phyloP scores from a whole-genome alignment of 2,888 invertebrate species.

The Platycheirus albimanus region DNA sequence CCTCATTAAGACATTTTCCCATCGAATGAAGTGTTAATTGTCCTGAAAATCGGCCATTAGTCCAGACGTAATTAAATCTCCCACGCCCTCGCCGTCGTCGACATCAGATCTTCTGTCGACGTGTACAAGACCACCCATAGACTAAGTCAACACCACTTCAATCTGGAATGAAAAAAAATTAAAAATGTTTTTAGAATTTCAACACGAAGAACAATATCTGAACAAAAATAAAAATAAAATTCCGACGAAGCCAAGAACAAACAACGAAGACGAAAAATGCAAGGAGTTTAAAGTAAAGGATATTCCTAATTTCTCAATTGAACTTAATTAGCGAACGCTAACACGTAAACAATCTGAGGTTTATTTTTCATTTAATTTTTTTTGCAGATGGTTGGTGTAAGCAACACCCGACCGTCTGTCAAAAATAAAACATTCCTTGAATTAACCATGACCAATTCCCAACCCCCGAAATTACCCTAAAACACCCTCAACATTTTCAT shows the following conservation, averaged over 20 bases:
- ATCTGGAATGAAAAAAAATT: constrained; percentile 37
- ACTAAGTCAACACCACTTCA: constrained; percentile 27
- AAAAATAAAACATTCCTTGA: constrained; percentile 52
- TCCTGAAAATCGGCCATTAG: constrained; percentile 67
- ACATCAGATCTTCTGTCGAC: constrained; percentile 15
- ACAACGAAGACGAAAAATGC: constrained; percentile 13
- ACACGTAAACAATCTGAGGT: constrained; percentile 24
- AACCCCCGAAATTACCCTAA: not conserved
- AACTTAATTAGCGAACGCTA: constrained; percentile 47
- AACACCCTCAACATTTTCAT: not conserved
- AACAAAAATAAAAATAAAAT: constrained; percentile 8
- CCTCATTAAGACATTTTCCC: constrained; percentile 42
- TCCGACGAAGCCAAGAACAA: no score
- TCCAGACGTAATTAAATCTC: constrained; percentile 52
- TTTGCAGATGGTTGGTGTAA: constrained; percentile 46
- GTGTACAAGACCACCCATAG: constrained; percentile 34
- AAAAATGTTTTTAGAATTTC: constrained; percentile 37
- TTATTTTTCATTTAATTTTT: not conserved
- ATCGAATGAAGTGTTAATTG: constrained; percentile 66
- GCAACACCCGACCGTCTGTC: constrained; percentile 34
- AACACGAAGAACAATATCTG: constrained; percentile 20
- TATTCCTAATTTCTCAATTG: constrained; percentile 53
- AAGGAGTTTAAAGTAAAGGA: not conserved
- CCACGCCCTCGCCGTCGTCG: constrained; percentile 25
- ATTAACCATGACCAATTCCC: constrained; percentile 1